A percentile compares a stretch with the other conserved stretches of the same genome.
Evolutionary conservation across 2,797 vertebrate genomes (phyloP).

Genomic region (Tapera naevia): DNA sequence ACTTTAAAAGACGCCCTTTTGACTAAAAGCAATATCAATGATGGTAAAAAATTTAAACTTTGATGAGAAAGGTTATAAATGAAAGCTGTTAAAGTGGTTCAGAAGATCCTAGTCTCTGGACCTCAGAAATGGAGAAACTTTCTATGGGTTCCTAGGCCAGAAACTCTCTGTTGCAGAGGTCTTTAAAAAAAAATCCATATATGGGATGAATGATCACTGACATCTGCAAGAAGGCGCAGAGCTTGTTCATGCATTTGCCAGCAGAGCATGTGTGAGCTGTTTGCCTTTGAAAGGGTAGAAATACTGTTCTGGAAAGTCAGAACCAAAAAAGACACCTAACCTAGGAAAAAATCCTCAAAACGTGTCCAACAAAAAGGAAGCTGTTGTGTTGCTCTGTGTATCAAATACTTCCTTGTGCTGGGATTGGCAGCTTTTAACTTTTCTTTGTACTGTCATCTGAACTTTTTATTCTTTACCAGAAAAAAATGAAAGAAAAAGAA

Average conservation of each 20-base stretch:
- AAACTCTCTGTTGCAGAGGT: not conserved
- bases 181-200: not conserved
- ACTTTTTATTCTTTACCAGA: not conserved
- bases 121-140: not conserved
- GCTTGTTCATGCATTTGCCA: not conserved
- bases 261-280: not conserved
- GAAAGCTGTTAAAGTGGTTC: not conserved
- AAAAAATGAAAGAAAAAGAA: not conserved
- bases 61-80: not conserved
- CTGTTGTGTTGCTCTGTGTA: not conserved
- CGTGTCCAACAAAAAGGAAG: not conserved
- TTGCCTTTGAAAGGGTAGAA: not conserved
- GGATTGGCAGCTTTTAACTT: not conserved
- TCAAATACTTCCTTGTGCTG: not conserved
- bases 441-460: not conserved
- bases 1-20: not conserved
- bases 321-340: not conserved
- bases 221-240: not conserved
- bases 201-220: not conserved
- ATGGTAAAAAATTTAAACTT: slow-evolving; percentile 1
- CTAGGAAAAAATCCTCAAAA: not conserved
- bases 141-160: not conserved
- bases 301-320: not conserved
- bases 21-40: not conserved
- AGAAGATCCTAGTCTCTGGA: not conserved